Conservation (phyloP, 2,888 invertebrate species). For the Hyalella azteca region DNA sequence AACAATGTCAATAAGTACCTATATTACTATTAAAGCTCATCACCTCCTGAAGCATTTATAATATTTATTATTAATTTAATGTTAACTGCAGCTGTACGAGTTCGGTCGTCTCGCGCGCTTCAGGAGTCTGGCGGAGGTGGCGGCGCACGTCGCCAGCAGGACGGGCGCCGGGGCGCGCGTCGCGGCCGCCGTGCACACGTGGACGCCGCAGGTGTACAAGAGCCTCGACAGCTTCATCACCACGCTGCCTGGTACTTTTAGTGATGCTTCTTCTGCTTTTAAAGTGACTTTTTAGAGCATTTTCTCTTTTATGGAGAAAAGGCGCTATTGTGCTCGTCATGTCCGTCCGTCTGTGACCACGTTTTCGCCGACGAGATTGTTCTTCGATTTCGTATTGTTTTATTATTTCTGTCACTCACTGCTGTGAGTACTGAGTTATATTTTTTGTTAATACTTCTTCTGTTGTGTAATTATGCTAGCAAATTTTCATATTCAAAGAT, state of each 20-base stretch:
- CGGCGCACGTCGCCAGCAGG: not conserved
- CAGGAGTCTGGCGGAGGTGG: not conserved
- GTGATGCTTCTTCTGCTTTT: not conserved
- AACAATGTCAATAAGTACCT: too few relatives aligned
- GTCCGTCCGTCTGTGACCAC: too few relatives aligned
- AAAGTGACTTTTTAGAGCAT: too few relatives aligned
- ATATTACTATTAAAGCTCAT: not conserved
- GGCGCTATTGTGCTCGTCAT: too few relatives aligned
- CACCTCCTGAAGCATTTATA: not conserved
- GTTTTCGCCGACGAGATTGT: too few relatives aligned
- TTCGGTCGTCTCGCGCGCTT: not conserved
- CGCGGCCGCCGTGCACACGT: not conserved
- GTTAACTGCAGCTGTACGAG: conserved; percentile 4
- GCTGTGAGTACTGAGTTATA: too few relatives aligned
- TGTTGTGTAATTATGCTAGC: too few relatives aligned
- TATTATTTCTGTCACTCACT: too few relatives aligned
- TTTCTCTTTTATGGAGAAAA: too few relatives aligned
- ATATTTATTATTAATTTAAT: not conserved
- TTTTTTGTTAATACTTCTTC: too few relatives aligned
- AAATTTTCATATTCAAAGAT: too few relatives aligned
- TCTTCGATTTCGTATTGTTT: too few relatives aligned
- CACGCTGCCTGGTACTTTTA: not conserved
- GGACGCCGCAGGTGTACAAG: not conserved
- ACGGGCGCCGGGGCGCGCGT: not conserved
- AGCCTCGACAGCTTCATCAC: not conserved